phyloP scores from a whole-genome alignment of 2,888 invertebrate genomes.

The Rhopalosiphum nymphaeae region DNA sequence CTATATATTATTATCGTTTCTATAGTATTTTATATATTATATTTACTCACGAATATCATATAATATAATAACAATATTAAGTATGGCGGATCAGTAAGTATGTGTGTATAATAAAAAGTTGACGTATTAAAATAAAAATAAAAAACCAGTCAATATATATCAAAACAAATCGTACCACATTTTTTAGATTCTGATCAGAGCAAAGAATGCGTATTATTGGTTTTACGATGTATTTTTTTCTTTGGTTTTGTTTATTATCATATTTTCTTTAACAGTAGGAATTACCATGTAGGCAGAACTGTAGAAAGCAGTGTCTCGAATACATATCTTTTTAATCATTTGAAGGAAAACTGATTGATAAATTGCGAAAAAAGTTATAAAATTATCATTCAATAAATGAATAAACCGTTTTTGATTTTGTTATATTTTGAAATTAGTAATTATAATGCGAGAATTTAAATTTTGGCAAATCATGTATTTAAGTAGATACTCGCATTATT shows the following conservation, averaged over 20 bases:
- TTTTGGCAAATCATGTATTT: neutral
- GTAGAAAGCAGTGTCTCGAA: neutral
- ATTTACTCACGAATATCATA: neutral
- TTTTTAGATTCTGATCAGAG: neutral
- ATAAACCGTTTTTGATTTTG: neutral
- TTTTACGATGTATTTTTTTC: neutral
- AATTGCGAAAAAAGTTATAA: neutral
- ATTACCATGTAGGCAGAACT: neutral
- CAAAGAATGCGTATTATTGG: neutral
- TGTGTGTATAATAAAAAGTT: neutral
- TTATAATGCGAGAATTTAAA: neutral
- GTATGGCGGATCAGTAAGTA: neutral
- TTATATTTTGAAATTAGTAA: neutral
- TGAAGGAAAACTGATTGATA: neutral
- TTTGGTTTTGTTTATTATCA: neutral
- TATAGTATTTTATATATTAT: neutral
- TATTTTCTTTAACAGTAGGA: neutral
- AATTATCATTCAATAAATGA: neutral
- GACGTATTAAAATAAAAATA: neutral
- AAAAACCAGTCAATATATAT: neutral
- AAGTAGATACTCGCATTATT: neutral
- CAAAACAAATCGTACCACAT: slow-evolving; percentile 3
- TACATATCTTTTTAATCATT: neutral
- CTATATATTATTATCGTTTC: neutral
- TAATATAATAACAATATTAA: neutral